Evolutionary conservation across 30 jellyfish, hydroid and myxozoan species (phyloP).

Genomic region (Aurelia aurita complex sp. Pacific): DNA sequence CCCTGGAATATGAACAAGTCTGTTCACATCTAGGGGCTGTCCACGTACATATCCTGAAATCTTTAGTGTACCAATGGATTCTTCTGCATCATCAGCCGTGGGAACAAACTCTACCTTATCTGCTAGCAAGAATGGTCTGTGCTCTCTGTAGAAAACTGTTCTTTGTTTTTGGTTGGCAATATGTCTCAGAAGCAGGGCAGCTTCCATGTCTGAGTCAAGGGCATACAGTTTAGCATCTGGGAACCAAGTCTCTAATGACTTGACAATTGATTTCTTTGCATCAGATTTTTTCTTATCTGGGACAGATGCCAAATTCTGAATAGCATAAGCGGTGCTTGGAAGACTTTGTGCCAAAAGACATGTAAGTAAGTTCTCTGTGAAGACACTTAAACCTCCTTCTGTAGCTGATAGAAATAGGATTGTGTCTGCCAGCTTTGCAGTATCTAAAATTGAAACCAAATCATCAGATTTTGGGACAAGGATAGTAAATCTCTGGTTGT

Average conservation of each 20-base stretch:
- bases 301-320: slow-evolving; percentile 54
- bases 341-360: slow-evolving; percentile 86
- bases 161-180: slow-evolving; percentile 78
- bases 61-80: slow-evolving; percentile 67
- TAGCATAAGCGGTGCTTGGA: slow-evolving; percentile 63
- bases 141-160: slow-evolving; percentile 67
- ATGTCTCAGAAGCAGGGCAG: slow-evolving; percentile 52
- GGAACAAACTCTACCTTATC: slow-evolving; percentile 66
- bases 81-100: slow-evolving; percentile 12
- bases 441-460: slow-evolving; percentile 44
- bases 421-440: slow-evolving; percentile 87
- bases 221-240: slow-evolving; percentile 76
- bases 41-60: slow-evolving; percentile 90
- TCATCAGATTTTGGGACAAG: slow-evolving; percentile 41
- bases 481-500: slow-evolving; percentile 53
- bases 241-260: slow-evolving; percentile 75
- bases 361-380: slow-evolving; percentile 27
- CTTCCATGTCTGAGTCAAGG: slow-evolving; percentile 83
- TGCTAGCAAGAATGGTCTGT: slow-evolving; percentile 77
- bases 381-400: slow-evolving; percentile 23
- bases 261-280: slow-evolving; percentile 48
- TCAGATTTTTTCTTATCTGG: slow-evolving; percentile 65
- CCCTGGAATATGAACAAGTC: slow-evolving; percentile 79
- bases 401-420: slow-evolving; percentile 50
- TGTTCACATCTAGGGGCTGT: slow-evolving; percentile 72